phyloP scores from a whole-genome alignment of 1,140 invertebrate genomes.

The Monochamus saltuarius region DNA sequence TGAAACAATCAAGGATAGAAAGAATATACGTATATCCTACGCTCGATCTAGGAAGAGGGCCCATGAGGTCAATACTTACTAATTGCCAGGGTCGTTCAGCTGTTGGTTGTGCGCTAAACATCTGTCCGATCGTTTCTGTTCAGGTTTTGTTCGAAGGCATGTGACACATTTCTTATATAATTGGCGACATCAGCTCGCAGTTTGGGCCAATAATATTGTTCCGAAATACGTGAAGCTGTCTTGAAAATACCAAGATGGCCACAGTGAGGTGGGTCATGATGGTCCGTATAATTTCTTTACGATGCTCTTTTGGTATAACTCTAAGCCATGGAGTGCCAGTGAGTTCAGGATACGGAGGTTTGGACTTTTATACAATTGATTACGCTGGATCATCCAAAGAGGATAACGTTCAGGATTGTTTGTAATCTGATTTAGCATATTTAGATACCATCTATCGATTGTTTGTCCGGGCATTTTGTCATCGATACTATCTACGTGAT shows the following conservation, averaged over 20 bases:
- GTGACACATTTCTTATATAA: slow-evolving; percentile 11
- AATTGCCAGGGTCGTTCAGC: slow-evolving; percentile 18
- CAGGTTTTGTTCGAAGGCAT: slow-evolving; percentile 10
- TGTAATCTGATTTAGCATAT: neutral
- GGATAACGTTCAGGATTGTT: neutral
- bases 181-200: slow-evolving; percentile 14
- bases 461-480: too few relatives aligned
- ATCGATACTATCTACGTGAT: too few relatives aligned
- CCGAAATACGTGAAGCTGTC: slow-evolving; percentile 7
- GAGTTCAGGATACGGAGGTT: neutral
- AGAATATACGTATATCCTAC: slow-evolving; percentile 19
- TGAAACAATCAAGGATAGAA: slow-evolving; percentile 15
- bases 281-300: neutral
- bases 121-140: slow-evolving; percentile 19
- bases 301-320: slow-evolving; percentile 5
- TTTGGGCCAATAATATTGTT: slow-evolving; percentile 26
- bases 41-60: slow-evolving; percentile 3
- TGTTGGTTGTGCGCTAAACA: slow-evolving; percentile 4
- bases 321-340: neutral
- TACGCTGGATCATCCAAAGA: neutral
- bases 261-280: slow-evolving; percentile 20
- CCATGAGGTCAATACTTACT: slow-evolving; percentile 17
- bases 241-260: slow-evolving; percentile 37
- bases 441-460: neutral
- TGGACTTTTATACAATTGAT: neutral